Evolutionary conservation across 1,140 invertebrate genomes (phyloP), one percentile per base, ranked within the genome.

Genomic region (Teleogryllus occipitalis): DNA sequence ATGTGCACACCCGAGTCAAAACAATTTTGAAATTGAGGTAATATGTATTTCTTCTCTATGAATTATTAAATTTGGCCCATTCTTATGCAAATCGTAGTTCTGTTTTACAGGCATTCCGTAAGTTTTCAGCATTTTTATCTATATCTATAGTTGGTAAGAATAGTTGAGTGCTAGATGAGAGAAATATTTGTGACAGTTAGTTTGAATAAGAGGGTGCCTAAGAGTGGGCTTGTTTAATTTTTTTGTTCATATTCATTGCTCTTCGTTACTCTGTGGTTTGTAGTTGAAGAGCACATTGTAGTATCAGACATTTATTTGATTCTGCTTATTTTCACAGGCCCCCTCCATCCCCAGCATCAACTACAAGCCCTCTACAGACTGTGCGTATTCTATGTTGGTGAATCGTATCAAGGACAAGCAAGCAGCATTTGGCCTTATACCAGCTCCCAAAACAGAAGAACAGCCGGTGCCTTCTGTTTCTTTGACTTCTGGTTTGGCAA

Each of bases 331-430:
- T 83, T 84, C 80, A 79, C 85, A 92, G 90, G 90, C 91, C 65
- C 90, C 90, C 8, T 89, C 88, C 74, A 91, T 92, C 82, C 91
- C 91, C 48, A 90, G 87, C 82, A 92, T 95, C 81, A 89, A 90
- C 78, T 94, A 94, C 85, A 93, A 93, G 84, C 93, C 94, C 47
- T 93, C 93, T 8, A 91, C 92, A 0, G 92, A 95, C 86, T 96
- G 93, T 86, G 91, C 94, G 74, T 96, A 96, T 85, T 94, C 93
- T 15, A 92, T 95, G 88, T 87, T 96, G 75, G 93, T 96, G 21
- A 94, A 92, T 82, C 92, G 93, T 85, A 95, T 95, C 81, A 92
- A 93, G 80, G 93, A 93, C n/a, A 90, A 91, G 82, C 90, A 83
- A 47, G 82, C 81, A 47, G 80, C 81, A 12, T 73, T 81, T 48